These are phyloP conservation scores for Scyliorhinus canicula DNA, from an alignment of 2,797 vertebrate genomes.

Conservation along the genomic window DNA sequence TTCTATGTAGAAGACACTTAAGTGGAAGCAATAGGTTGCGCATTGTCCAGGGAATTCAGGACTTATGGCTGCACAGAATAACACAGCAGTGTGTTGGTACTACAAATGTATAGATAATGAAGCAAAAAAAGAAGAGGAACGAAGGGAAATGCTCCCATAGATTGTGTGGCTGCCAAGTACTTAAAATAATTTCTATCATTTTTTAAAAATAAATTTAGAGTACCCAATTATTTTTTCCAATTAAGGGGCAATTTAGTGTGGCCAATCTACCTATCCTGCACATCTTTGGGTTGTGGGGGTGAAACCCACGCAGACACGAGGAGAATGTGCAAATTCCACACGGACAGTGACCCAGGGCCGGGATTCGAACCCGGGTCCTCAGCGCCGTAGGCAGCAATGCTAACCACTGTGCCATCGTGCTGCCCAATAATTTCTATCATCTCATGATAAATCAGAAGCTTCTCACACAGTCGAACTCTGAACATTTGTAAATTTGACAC, in stretches of 20 bases:
- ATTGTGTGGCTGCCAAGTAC: neutral
- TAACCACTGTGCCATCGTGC: too few species aligned
- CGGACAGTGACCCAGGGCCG: too few species aligned
- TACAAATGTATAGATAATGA: neutral
- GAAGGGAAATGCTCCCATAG: neutral
- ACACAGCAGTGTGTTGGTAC: neutral
- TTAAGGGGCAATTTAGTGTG: too few species aligned
- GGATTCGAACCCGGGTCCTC: too few species aligned
- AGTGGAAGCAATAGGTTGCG: constrained; percentile 24
- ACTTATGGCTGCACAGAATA: neutral
- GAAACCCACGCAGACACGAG: too few species aligned
- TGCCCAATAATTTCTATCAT: neutral
- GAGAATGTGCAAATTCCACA: too few species aligned
- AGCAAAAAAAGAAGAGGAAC: neutral
- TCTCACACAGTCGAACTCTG: neutral
- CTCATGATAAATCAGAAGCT: constrained; percentile 12
- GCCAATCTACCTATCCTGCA: too few species aligned
- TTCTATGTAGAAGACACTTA: constrained; percentile 2
- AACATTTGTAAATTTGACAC: neutral
- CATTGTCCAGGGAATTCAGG: neutral
- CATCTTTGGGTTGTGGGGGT: too few species aligned
- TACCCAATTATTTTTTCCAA: too few species aligned
- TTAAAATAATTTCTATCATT: neutral
- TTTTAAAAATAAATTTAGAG: too few species aligned
- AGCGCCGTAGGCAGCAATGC: too few species aligned